These are phyloP conservation scores for Lutjanus argentimaculatus DNA, from an alignment of 2,797 vertebrate genomes.

Conservation along the genomic window DNA sequence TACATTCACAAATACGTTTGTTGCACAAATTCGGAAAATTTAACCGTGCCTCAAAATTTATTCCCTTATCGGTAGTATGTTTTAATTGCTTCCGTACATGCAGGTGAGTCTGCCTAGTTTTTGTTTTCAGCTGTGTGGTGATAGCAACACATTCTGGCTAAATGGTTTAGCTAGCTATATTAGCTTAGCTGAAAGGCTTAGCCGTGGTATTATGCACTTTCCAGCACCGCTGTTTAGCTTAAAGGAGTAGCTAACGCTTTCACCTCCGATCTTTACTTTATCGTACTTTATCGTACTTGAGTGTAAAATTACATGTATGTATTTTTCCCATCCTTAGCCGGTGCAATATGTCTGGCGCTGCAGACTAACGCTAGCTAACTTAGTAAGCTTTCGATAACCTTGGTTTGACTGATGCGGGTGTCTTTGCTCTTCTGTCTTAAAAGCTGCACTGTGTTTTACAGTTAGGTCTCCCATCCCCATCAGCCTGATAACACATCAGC, in stretches of 20 bases:
- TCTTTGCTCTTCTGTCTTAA: neutral
- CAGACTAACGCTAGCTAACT: slow-evolving; percentile 5
- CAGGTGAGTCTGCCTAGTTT: slow-evolving; percentile 56
- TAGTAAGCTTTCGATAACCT: slow-evolving; percentile 39
- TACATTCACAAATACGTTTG: slow-evolving; percentile 2
- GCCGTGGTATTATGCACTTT: neutral
- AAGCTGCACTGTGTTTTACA: neutral
- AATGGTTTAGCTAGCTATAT: slow-evolving; percentile 31
- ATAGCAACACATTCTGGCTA: neutral
- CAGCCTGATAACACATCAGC: slow-evolving; percentile 12
- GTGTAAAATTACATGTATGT: rapidly evolving
- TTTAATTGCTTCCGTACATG: slow-evolving; percentile 23
- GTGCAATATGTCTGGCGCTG: neutral
- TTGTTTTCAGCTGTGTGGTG: neutral
- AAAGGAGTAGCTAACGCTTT: neutral
- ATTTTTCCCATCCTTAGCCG: rapidly evolving
- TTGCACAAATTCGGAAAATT: neutral
- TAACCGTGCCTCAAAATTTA: neutral
- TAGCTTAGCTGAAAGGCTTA: slow-evolving; percentile 67
- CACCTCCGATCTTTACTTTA: rapidly evolving
- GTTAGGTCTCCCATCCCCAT: neutral
- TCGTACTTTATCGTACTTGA: neutral
- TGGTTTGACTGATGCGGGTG: neutral
- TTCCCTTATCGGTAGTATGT: neutral
- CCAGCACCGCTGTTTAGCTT: neutral